Conservation (phyloP, 2,113 vertebrate genomes). For the Steatornis caripensis region DNA sequence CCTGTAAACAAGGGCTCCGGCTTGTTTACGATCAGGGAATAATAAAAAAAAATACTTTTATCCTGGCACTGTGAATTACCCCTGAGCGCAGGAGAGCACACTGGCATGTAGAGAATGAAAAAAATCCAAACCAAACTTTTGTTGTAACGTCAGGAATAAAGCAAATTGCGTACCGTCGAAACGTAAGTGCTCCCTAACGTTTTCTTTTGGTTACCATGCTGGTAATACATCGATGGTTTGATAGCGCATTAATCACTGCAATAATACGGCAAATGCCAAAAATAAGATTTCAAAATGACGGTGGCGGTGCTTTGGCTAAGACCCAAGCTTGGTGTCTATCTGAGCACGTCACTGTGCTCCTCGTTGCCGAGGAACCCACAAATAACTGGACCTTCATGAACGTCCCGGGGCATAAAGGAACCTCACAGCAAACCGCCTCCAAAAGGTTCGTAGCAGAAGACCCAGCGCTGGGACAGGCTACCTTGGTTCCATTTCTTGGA, state of each 20-base stretch:
- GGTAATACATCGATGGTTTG: neutral
- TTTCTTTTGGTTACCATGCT: fast-evolving
- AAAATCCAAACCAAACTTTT: neutral
- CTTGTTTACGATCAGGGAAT: neutral
- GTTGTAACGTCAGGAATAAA: neutral
- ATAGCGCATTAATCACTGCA: too few relatives aligned
- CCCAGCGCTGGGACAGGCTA: neutral
- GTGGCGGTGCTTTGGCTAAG: neutral
- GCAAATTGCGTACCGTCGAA: fast-evolving
- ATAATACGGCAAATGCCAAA: neutral
- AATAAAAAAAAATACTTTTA: neutral
- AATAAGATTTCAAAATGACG: neutral
- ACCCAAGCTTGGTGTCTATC: neutral
- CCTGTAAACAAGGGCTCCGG: neutral
- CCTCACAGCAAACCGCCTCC: neutral
- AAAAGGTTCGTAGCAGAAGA: neutral
- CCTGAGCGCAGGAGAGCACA: neutral
- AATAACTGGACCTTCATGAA: too few relatives aligned
- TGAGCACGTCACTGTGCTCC: neutral
- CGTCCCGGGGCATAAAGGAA: neutral
- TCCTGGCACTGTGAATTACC: neutral
- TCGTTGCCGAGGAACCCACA: neutral
- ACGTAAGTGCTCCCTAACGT: fast-evolving
- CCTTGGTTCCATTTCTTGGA: fast-evolving
- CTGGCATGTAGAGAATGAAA: fast-evolving